A percentile compares a stretch with the other conserved stretches of the same genome.
Conservation (phyloP, 2,113 vertebrate genomes). For the Prochilodus magdalenae region DNA sequence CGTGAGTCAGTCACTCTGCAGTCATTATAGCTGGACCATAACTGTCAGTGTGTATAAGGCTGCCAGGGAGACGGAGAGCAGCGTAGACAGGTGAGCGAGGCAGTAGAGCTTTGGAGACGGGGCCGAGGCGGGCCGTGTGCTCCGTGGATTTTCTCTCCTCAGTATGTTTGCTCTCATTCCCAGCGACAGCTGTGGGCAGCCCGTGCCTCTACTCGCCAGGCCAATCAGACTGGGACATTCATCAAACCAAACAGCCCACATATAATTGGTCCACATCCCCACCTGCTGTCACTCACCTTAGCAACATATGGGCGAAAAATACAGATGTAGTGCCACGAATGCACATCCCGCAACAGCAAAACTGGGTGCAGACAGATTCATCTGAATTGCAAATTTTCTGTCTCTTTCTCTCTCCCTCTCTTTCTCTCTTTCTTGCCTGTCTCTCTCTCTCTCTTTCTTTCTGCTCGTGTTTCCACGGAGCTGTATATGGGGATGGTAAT, state of each 20-base stretch:
- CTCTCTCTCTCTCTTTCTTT: neutral
- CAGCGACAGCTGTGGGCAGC: constrained; percentile 76
- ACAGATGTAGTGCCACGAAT: constrained; percentile 71
- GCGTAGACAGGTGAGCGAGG: constrained; percentile 62
- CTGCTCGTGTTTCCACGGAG: constrained; percentile 57
- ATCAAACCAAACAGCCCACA: constrained; percentile 76
- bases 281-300: constrained; percentile 80
- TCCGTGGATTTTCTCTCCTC: constrained; percentile 51
- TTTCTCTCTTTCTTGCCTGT: constrained; percentile 23
- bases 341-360: constrained; percentile 61
- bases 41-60: constrained; percentile 68
- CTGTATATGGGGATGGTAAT: constrained; percentile 68
- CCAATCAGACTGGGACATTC: constrained; percentile 73
- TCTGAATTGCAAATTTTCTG: constrained; percentile 76
- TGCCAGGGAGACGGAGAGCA: constrained; percentile 54
- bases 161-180: constrained; percentile 77
- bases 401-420: constrained; percentile 4
- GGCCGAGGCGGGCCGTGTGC: constrained; percentile 36
- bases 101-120: constrained; percentile 59
- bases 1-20: constrained; percentile 23
- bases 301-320: constrained; percentile 65
- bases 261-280: constrained; percentile 79
- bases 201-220: constrained; percentile 66
- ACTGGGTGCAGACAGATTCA: constrained; percentile 50
- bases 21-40: constrained; percentile 50